Conservation (phyloP, 2,113 vertebrate genomes). For the Carollia perspicillata region DNA sequence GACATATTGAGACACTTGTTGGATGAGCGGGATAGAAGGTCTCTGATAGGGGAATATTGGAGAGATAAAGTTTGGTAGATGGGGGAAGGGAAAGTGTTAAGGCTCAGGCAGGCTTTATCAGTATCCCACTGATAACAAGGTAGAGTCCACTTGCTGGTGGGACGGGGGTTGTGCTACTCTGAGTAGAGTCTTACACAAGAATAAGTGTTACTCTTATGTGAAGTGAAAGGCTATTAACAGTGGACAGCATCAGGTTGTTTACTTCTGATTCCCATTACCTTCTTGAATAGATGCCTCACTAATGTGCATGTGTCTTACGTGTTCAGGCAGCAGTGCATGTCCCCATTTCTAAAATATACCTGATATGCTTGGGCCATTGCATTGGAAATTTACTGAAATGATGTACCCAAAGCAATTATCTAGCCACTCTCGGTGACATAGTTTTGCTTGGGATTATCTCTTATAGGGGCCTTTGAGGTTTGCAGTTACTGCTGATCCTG, state of each 20-base stretch:
- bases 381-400: constrained; percentile 24
- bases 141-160: not conserved
- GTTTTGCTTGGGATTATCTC: constrained; percentile 46
- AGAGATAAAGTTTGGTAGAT: not conserved
- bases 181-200: not conserved
- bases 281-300: not conserved
- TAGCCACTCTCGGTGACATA: not conserved
- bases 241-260: not conserved
- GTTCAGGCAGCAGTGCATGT: not conserved
- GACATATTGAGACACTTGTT: not conserved
- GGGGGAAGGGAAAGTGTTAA: not conserved
- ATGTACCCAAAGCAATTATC: not conserved
- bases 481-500: not conserved
- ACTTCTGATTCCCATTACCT: constrained; percentile 17
- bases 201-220: constrained; percentile 7
- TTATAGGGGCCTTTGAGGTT: not conserved
- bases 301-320: not conserved
- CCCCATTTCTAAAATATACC: constrained; percentile 27
- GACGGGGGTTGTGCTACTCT: not conserved
- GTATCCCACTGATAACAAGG: not conserved
- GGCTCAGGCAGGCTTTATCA: not conserved
- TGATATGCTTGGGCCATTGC: not conserved
- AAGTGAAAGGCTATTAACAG: not conserved
- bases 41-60: not conserved
- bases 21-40: not conserved